Evolutionary conservation across 1,140 invertebrate species (phyloP), one percentile per base, ranked within the genome.

Genomic region (Habropoda laboriosa): DNA sequence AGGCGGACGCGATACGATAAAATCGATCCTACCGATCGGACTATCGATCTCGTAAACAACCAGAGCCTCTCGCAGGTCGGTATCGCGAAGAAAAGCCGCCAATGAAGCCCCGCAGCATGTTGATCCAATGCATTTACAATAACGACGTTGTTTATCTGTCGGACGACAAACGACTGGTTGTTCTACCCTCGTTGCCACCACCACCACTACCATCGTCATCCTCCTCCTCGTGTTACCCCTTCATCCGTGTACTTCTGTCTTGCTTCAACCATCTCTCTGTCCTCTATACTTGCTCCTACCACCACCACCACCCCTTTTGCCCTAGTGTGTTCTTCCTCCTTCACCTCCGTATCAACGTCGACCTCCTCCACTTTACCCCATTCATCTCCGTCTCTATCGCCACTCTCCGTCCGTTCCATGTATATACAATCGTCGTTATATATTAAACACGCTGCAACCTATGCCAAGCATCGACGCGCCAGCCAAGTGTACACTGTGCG

Each of bases 111-210:
- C 71, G 84, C 81, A 88, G 86, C 80, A 78, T 87, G 86, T 87
- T 88, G 86, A 86, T 86, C 79, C 81, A 88, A 81, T 88, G 82
- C 84, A 88, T 88, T 88, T 87, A 87, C 87, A 88, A 88, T 87
- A 88, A 88, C 87, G 86, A 88, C 87, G 81, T 88, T 87, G 87
- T 88, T 87, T 88, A 88, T 88, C 83, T 80, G 84, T 86, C 82
- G 67, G 73, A 87, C 87, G 86, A 87, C 87, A 88, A 86, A 82
- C 86, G 86, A 84, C 86, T 86, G 78, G 74, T 58, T 82, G 86
- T 87, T 86, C 74, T 42, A 51, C 60, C 27, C 58, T 55, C 47
- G 66, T 49, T 66, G 75, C 49, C 47, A 13, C 51, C 49, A n/a
- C 60, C 57, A 32, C 40, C 74, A 53, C 38, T 24, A 27, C 27